Evolutionary conservation across 30 jellyfish, hydroid and myxozoan species (phyloP).

Genomic region (Phacellophora camtschatica): DNA sequence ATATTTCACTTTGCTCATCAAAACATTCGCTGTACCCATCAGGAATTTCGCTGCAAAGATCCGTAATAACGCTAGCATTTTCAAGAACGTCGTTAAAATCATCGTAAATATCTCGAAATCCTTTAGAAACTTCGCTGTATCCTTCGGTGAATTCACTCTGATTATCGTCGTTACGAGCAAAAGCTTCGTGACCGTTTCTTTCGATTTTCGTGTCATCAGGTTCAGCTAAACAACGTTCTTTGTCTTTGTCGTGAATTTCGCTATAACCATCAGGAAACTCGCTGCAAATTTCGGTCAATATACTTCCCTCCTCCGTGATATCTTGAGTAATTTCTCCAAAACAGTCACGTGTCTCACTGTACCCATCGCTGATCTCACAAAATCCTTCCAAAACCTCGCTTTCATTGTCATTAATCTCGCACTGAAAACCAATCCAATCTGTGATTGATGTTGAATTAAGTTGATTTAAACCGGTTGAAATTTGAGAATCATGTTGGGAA

Average conservation of each 20-base stretch:
- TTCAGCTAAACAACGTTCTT: background rate
- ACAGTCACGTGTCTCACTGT: conserved; percentile 1
- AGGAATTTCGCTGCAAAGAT: background rate
- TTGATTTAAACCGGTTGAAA: background rate
- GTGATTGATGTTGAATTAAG: background rate
- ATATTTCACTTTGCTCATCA: background rate
- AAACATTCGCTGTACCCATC: conserved; percentile 9
- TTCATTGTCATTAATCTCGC: conserved; percentile 15
- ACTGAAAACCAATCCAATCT: background rate
- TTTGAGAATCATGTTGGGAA: conserved; percentile 9
- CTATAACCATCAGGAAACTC: conserved; percentile 26
- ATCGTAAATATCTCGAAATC: background rate
- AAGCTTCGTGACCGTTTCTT: background rate
- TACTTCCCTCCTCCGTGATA: background rate
- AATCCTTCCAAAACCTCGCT: conserved; percentile 10
- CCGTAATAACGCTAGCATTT: background rate
- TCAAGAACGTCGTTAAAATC: background rate
- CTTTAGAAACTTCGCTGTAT: background rate
- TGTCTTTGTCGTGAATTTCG: background rate
- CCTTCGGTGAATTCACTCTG: conserved; percentile 24
- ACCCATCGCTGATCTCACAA: conserved; percentile 37
- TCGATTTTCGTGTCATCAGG: background rate
- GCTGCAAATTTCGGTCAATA: background rate
- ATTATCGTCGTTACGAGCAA: background rate
- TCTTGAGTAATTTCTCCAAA: background rate